A percentile compares a stretch with the other conserved stretches of the same genome.
phyloP scores from a whole-genome alignment of 1,140 invertebrate genomes.

The Trissolcus basalis region DNA sequence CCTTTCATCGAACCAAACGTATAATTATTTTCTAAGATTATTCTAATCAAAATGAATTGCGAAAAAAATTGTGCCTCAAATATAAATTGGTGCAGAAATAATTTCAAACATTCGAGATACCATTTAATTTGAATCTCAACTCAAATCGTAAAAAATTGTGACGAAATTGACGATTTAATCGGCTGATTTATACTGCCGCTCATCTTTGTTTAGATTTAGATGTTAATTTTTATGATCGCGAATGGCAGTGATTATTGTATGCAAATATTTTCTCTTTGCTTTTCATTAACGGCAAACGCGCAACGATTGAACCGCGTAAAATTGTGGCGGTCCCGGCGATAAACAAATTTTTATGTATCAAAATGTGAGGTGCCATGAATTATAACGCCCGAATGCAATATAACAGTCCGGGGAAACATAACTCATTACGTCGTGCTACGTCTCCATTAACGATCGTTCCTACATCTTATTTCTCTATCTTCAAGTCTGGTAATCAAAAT shows the following conservation, averaged over 20 bases:
- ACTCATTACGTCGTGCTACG: constrained; percentile 36
- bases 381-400: constrained; percentile 37
- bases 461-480: constrained; percentile 17
- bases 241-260: constrained; percentile 61
- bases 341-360: constrained; percentile 58
- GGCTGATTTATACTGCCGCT: constrained; percentile 57
- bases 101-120: constrained; percentile 56
- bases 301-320: constrained; percentile 46
- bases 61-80: too few relatives aligned
- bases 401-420: constrained; percentile 44
- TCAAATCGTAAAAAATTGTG: constrained; percentile 55
- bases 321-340: constrained; percentile 50
- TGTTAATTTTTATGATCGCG: constrained; percentile 59
- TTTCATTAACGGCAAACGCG: constrained; percentile 59
- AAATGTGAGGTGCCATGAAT: constrained; percentile 25
- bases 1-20: too few relatives aligned
- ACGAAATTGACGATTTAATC: constrained; percentile 62
- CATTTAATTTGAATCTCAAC: constrained; percentile 53
- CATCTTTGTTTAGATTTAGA: constrained; percentile 60
- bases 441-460: constrained; percentile 47
- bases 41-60: too few relatives aligned
- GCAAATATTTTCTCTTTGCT: constrained; percentile 61
- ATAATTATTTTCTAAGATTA: too few relatives aligned
- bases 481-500: too few relatives aligned
- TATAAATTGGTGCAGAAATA: constrained; percentile 50